These are phyloP conservation scores for Serripes groenlandicus DNA, from an alignment of 2,888 invertebrate genomes.

Conservation along the genomic window DNA sequence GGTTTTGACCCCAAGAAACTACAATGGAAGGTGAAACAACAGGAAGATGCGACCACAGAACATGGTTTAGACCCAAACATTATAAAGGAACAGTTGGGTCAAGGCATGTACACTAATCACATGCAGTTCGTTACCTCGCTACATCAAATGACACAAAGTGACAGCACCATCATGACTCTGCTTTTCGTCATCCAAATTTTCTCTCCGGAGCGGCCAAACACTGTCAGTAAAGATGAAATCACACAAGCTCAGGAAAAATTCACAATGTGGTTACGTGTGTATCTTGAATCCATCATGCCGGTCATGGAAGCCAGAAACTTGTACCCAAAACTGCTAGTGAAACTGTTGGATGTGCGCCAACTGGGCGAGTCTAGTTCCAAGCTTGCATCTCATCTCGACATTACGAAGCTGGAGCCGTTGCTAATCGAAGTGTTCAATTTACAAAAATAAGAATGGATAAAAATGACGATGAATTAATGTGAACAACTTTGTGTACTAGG, in stretches of 20 bases:
- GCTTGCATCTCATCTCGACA: slow-evolving; percentile 77
- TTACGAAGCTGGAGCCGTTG: slow-evolving; percentile 80
- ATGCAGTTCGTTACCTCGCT: slow-evolving; percentile 86
- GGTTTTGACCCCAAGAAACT: slow-evolving; percentile 83
- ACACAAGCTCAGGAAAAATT: slow-evolving; percentile 88
- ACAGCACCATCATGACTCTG: slow-evolving; percentile 85
- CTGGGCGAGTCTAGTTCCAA: slow-evolving; percentile 81
- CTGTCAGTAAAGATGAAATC: slow-evolving; percentile 82
- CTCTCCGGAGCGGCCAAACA: slow-evolving; percentile 85
- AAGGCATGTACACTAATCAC: slow-evolving; percentile 85
- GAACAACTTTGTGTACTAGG: too few relatives aligned
- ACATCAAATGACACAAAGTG: slow-evolving; percentile 85
- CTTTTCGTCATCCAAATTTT: slow-evolving; percentile 86
- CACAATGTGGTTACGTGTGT: slow-evolving; percentile 93
- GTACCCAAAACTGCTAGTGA: slow-evolving; percentile 86
- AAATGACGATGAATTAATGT: too few relatives aligned
- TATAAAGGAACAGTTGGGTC: slow-evolving; percentile 74
- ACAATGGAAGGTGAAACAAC: slow-evolving; percentile 74
- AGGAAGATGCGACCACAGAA: slow-evolving; percentile 45
- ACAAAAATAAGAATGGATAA: slow-evolving; percentile 72
- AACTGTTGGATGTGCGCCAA: slow-evolving; percentile 86
- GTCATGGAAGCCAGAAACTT: slow-evolving; percentile 93
- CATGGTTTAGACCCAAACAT: slow-evolving; percentile 72
- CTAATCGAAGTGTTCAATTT: slow-evolving; percentile 81
- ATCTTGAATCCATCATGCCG: slow-evolving; percentile 90